Percentiles rank a stretch among this genome's conserved stretches.
Conservation (phyloP, 35 echinoderm and acorn worm species). For the Apostichopus parvimensis region DNA sequence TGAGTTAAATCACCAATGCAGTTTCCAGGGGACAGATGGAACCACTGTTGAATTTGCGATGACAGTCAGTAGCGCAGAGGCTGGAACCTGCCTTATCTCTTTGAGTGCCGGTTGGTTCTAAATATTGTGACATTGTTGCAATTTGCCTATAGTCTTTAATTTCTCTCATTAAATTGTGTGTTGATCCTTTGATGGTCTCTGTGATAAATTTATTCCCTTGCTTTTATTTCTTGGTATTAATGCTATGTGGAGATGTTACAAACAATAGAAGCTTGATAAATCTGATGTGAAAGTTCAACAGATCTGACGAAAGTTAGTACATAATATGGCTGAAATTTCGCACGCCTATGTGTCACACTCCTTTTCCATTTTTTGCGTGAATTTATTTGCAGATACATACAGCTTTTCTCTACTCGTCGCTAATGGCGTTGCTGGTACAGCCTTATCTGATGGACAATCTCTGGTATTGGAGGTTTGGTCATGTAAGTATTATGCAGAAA, state of each 20-base stretch:
- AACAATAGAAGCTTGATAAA: too few species aligned
- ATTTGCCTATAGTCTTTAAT: too few species aligned
- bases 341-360: too few species aligned
- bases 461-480: constrained; percentile 9
- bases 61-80: neutral
- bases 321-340: too few species aligned
- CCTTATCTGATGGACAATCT: neutral
- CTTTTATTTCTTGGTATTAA: too few species aligned
- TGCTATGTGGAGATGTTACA: too few species aligned
- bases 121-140: neutral
- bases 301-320: too few species aligned
- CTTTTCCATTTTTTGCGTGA: too few species aligned
- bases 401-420: neutral
- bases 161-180: too few species aligned
- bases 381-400: neutral
- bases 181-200: too few species aligned
- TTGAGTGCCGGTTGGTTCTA: neutral
- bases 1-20: neutral
- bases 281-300: too few species aligned
- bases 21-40: neutral
- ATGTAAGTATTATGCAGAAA: neutral
- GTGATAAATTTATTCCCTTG: too few species aligned
- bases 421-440: neutral
- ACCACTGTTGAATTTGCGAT: neutral
- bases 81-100: neutral